phyloP scores from a whole-genome alignment of 2,797 vertebrate genomes.

The Onychomys arenicola region DNA sequence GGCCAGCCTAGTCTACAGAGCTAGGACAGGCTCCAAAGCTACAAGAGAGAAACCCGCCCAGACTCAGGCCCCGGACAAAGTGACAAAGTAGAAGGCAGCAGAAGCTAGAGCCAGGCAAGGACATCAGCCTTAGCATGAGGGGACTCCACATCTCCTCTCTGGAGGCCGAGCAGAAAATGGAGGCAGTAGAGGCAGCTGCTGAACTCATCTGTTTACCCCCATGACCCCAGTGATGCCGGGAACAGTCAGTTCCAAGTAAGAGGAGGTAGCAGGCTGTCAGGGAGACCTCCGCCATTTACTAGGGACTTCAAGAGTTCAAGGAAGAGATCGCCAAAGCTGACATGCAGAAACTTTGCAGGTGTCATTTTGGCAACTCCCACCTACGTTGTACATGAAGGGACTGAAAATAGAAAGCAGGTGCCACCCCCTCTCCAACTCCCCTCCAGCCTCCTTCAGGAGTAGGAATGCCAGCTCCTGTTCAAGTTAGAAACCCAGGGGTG shows the following conservation, averaged over 20 bases:
- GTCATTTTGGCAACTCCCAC: conserved; percentile 54
- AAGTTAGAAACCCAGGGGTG: neutral
- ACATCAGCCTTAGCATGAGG: neutral
- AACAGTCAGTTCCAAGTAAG: neutral
- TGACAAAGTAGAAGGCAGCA: neutral
- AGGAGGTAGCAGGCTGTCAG: neutral
- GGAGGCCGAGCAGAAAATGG: neutral
- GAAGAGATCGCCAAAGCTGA: neutral
- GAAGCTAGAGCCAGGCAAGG: neutral
- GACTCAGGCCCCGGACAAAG: neutral
- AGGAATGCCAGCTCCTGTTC: neutral
- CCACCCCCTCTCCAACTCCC: neutral
- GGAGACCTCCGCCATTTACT: no score
- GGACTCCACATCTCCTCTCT: rapidly evolving
- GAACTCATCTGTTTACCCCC: neutral
- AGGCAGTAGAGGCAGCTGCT: neutral
- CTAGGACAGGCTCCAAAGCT: no score
- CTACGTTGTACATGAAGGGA: neutral
- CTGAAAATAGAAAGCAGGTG: conserved; percentile 44
- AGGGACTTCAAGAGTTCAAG: neutral
- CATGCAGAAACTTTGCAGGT: neutral
- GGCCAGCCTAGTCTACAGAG: no score
- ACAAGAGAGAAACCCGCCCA: no score
- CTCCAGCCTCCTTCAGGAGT: neutral
- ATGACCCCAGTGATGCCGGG: neutral